phyloP scores from a whole-genome alignment of 2,888 invertebrate species.

The Drosophila differens region DNA sequence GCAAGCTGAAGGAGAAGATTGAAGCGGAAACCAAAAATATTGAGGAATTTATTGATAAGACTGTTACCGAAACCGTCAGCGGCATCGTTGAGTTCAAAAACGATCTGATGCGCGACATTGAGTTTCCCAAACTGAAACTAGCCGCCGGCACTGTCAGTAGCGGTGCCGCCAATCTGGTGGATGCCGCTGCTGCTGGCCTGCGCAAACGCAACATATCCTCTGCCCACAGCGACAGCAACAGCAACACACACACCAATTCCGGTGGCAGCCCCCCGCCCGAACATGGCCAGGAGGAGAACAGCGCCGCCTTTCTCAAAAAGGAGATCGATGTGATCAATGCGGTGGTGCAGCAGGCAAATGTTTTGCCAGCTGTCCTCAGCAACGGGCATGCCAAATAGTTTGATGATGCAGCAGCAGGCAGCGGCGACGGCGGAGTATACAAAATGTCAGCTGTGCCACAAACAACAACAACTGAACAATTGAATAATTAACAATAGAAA shows the following conservation, averaged over 20 bases:
- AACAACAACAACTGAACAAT: conserved; percentile 23
- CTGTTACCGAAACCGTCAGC: conserved; percentile 85
- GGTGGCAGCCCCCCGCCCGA: conserved; percentile 8
- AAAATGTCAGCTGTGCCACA: conserved; percentile 29
- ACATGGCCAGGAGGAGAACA: conserved; percentile 50
- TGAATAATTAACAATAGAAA: conserved; percentile 3
- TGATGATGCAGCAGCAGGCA: background rate
- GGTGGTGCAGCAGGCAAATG: conserved; percentile 85
- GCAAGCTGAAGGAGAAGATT: conserved; percentile 84
- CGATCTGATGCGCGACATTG: conserved; percentile 85
- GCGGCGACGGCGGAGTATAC: background rate
- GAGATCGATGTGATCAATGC: conserved; percentile 85
- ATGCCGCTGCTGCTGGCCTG: conserved; percentile 66
- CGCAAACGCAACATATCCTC: conserved; percentile 82
- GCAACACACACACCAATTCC: conserved; percentile 1
- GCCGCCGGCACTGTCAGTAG: conserved; percentile 50
- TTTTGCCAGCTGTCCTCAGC: conserved; percentile 85
- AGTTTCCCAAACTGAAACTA: conserved; percentile 70
- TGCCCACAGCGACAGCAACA: conserved; percentile 42
- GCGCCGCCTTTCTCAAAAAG: conserved; percentile 83
- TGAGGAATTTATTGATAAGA: conserved; percentile 86
- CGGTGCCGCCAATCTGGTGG: conserved; percentile 48
- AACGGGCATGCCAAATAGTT: conserved; percentile 85
- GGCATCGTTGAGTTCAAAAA: conserved; percentile 85
- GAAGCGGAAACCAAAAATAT: conserved; percentile 85